phyloP scores from a whole-genome alignment of 1,140 invertebrate genomes.

The Drosophila rufa region DNA sequence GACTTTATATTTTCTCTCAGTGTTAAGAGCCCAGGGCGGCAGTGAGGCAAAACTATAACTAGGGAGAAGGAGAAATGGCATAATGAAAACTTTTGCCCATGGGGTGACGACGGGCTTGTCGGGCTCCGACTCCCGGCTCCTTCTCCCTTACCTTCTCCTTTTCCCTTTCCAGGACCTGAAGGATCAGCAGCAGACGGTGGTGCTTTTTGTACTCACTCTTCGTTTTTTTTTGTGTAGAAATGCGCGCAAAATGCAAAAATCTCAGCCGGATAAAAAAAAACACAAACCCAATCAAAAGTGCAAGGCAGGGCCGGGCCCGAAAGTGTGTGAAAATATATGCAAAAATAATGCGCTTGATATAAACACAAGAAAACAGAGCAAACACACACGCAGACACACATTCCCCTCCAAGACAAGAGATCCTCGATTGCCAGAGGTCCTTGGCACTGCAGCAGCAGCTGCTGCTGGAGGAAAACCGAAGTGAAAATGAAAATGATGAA shows the following conservation, averaged over 20 bases:
- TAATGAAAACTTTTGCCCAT: slow-evolving; percentile 75
- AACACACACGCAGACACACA: too few relatives aligned
- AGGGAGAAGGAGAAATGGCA: slow-evolving; percentile 61
- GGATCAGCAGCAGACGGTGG: slow-evolving; percentile 64
- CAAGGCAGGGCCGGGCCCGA: slow-evolving; percentile 40
- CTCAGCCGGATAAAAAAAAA: slow-evolving; percentile 53
- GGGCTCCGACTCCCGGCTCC: slow-evolving; percentile 35
- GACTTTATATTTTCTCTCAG: not conserved
- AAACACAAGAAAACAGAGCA: slow-evolving; percentile 39
- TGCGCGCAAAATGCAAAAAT: slow-evolving; percentile 83
- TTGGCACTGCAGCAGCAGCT: slow-evolving; percentile 50
- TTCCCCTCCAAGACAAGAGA: slow-evolving; percentile 47
- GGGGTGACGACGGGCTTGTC: slow-evolving; percentile 70
- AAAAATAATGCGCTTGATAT: slow-evolving; percentile 67
- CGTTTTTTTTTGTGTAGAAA: slow-evolving; percentile 59
- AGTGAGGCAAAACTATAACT: slow-evolving; percentile 48
- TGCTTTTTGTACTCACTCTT: slow-evolving; percentile 60
- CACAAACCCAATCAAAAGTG: slow-evolving; percentile 66
- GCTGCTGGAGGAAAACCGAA: slow-evolving; percentile 60
- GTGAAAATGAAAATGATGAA: slow-evolving; percentile 72
- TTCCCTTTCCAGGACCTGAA: slow-evolving; percentile 34
- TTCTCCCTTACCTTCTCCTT: slow-evolving; percentile 26
- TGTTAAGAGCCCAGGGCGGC: slow-evolving; percentile 22
- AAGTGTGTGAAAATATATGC: slow-evolving; percentile 59
- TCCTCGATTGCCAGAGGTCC: slow-evolving; percentile 52